A percentile compares a stretch with the other conserved stretches of the same genome.
Evolutionary conservation across 2,113 vertebrate genomes (phyloP).

Genomic region (Callopanchax toddi): DNA sequence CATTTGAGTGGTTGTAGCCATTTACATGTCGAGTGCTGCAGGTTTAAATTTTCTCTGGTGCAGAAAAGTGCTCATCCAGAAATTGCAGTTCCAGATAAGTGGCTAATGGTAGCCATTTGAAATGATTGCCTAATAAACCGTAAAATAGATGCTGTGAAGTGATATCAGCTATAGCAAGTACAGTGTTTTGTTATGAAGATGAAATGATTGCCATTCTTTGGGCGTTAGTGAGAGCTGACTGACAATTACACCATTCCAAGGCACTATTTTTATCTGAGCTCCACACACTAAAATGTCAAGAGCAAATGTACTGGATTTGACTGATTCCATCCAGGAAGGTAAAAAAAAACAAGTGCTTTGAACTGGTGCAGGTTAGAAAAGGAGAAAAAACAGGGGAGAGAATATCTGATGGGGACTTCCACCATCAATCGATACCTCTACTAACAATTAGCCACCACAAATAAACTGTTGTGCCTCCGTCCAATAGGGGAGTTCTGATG

Average conservation of each 20-base stretch:
- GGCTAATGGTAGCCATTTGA: constrained; percentile 64
- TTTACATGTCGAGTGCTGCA: constrained; percentile 58
- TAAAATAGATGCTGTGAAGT: constrained; percentile 30
- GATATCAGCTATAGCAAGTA: constrained; percentile 35
- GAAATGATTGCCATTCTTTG: constrained; percentile 9
- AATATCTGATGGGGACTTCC: constrained; percentile 9
- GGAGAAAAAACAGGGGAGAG: constrained; percentile 16
- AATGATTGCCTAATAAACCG: constrained; percentile 60
- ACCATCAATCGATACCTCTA: constrained; percentile 24
- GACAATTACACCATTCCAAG: not conserved
- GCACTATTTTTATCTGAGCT: constrained; percentile 4
- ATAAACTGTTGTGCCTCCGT: constrained; percentile 26
- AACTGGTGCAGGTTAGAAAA: not conserved
- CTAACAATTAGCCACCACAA: constrained; percentile 48
- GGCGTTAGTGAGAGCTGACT: no score
- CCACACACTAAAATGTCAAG: constrained; percentile 3
- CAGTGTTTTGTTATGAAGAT: constrained; percentile 31
- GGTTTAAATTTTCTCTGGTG: constrained; percentile 51
- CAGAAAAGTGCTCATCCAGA: constrained; percentile 57
- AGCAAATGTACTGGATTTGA: not conserved
- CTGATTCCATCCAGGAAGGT: constrained; percentile 1
- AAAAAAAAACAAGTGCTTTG: constrained; percentile 9
- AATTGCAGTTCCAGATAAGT: constrained; percentile 51
- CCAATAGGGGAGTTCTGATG: not conserved
- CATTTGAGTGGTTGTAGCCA: constrained; percentile 60